Evolutionary conservation across 2,888 invertebrate genomes (phyloP).

Genomic region (Andrena haemorrhoa): DNA sequence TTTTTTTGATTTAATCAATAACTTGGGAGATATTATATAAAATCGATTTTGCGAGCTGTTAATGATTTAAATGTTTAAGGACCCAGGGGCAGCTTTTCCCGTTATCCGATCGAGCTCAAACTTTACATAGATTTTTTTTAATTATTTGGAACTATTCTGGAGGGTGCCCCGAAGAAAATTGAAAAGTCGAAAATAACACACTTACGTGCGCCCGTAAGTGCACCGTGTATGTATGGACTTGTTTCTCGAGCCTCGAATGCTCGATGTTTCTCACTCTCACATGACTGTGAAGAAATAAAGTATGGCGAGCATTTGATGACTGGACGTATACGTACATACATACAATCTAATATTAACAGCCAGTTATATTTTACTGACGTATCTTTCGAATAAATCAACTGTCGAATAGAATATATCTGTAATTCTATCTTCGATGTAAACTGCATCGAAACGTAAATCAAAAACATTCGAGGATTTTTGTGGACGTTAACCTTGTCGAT

Average conservation of each 20-base stretch:
- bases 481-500: slow-evolving; percentile 44
- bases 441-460: not conserved
- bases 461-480: not conserved
- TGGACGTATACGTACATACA: slow-evolving; percentile 59
- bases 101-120: too few species aligned
- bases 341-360: slow-evolving; percentile 32
- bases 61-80: too few species aligned
- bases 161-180: too few species aligned
- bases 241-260: not conserved
- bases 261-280: slow-evolving; percentile 1
- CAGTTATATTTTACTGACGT: slow-evolving; percentile 43
- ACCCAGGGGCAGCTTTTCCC: too few species aligned
- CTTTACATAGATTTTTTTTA: too few species aligned
- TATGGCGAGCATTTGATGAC: slow-evolving; percentile 72
- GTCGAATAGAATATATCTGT: slow-evolving; percentile 13
- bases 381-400: slow-evolving; percentile 22
- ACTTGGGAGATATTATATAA: too few species aligned
- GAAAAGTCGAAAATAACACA: not conserved
- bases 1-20: too few species aligned
- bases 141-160: too few species aligned
- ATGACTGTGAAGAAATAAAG: slow-evolving; percentile 63
- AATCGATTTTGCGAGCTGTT: too few species aligned
- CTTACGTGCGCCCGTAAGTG: not conserved
- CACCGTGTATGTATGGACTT: slow-evolving; percentile 1
- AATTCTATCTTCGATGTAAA: slow-evolving; percentile 18